Evolutionary conservation across 2,113 vertebrate genomes (phyloP).

Genomic region (Platichthys stellatus): DNA sequence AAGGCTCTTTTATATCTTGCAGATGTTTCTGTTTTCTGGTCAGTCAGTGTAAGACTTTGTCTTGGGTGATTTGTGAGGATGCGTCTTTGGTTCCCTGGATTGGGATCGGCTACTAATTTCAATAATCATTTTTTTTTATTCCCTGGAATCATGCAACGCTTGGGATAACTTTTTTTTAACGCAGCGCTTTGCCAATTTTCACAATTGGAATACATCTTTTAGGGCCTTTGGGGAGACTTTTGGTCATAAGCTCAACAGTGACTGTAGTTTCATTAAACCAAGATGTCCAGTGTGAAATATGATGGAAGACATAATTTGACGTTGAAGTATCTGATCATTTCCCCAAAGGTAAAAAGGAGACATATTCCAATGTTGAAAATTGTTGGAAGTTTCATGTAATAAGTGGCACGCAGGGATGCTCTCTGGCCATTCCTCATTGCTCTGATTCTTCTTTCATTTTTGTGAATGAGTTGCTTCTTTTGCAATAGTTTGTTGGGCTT

Average conservation of each 20-base stretch:
- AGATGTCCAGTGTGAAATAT: not conserved
- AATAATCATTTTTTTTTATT: conserved; percentile 35
- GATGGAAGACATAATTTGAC: not conserved
- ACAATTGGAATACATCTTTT: conserved; percentile 47
- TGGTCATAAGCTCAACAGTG: not conserved
- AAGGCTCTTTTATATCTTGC: not conserved
- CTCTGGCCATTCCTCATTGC: conserved; percentile 38
- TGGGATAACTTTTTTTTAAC: conserved; percentile 22
- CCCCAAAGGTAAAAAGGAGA: conserved; percentile 54
- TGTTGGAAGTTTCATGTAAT: conserved; percentile 18
- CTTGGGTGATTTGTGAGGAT: conserved; percentile 27
- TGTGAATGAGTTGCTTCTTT: conserved; percentile 10
- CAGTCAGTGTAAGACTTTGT: conserved; percentile 54
- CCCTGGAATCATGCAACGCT: conserved; percentile 49
- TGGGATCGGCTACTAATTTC: conserved; percentile 37
- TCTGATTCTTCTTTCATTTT: conserved; percentile 17
- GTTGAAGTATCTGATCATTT: conserved; percentile 2
- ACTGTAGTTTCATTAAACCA: conserved; percentile 1
- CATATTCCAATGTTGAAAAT: conserved; percentile 47
- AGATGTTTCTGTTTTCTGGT: conserved; percentile 65
- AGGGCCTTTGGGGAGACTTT: conserved; percentile 53
- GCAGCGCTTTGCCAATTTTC: conserved; percentile 29
- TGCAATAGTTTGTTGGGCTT: conserved; percentile 15
- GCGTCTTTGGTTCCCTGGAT: conserved; percentile 9
- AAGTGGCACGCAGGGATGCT: conserved; percentile 42